Base-by-base conservation (phyloP, 2,888 invertebrate genomes). In the Phorcus lineatus region DNA sequence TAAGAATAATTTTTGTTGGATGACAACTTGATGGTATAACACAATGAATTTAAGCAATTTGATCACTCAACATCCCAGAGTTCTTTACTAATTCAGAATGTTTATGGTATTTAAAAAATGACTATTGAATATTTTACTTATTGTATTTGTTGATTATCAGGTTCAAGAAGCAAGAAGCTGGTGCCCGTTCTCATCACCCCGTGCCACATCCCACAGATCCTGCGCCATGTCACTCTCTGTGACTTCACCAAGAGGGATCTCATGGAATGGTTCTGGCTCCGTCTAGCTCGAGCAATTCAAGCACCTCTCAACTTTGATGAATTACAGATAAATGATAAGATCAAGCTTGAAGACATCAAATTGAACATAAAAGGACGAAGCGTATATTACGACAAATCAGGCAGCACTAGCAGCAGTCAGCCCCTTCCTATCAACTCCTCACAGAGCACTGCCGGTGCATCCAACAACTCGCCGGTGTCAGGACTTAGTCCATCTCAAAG, bases 221-320 rank as follows among this genome's bases (percentile, higher is more conserved):
- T 91, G 22, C 84, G 86, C 1, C 87, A 86, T 78, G 85, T 91
- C 57, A 88, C 90, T 2, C 80, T 86, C 79, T 87, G 89, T 81
- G 89, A 91, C 84, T 91, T 86, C 85, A 90, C 91, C 13, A 89
- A 87, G 77, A 81, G 82, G 28, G 88, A 89, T 66, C 81, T 90
- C 13, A 67, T 84, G 7, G 88, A 89, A 36, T 91, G 75, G 95
- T 97, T 28, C 94, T 97, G 89, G 96, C 96, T 80, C 94, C 96
- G 80, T 96, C 96, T 97, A 83, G 97, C 97, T 24, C 97, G 97
- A 84, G 95, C 97, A 36, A 93, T 98, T 81, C 97, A 97, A 0
- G 97, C 97, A 55, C 95, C 95, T 31, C 90, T 95, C 86, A 95
- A 95, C 16, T 70, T 80, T 4, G 74, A 62, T 9, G 86, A 86